These are phyloP conservation scores for Potorous gilbertii DNA, from an alignment of 2,797 vertebrate genomes.

Conservation along the genomic window DNA sequence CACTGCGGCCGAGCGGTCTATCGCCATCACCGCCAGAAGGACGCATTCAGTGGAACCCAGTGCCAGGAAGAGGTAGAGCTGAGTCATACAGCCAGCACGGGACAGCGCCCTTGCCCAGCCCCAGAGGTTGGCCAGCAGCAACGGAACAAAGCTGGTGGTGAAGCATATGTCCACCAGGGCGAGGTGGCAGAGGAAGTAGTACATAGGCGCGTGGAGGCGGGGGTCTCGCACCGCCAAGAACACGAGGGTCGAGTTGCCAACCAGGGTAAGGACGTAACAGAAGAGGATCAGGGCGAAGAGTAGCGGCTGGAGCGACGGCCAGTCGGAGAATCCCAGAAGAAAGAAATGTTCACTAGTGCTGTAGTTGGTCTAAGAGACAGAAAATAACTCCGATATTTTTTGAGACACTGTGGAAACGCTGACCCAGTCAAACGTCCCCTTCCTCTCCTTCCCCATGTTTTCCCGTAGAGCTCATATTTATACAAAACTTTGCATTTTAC, in stretches of 20 bases:
- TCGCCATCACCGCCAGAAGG: constrained; percentile 45
- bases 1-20: constrained; percentile 55
- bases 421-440: too few species aligned
- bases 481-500: too few species aligned
- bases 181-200: constrained; percentile 66
- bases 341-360: constrained; percentile 54
- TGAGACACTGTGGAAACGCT: too few species aligned
- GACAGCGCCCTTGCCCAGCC: neutral
- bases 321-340: constrained; percentile 61
- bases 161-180: constrained; percentile 61
- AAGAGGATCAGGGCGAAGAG: constrained; percentile 41
- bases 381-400: constrained; percentile 7
- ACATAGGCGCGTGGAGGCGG: constrained; percentile 61
- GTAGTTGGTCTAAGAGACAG: constrained; percentile 43
- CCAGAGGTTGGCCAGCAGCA: constrained; percentile 39
- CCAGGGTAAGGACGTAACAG: constrained; percentile 58
- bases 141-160: constrained; percentile 58
- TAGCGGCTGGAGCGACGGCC: constrained; percentile 37
- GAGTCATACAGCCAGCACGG: constrained; percentile 40
- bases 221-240: constrained; percentile 47
- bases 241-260: neutral
- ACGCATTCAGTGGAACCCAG: constrained; percentile 49
- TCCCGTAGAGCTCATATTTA: too few species aligned
- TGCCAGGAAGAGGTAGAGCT: constrained; percentile 49
- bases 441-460: too few species aligned